These are phyloP conservation scores for Anguilla obscura DNA, from an alignment of 2,797 vertebrate species.

Conservation along the genomic window DNA sequence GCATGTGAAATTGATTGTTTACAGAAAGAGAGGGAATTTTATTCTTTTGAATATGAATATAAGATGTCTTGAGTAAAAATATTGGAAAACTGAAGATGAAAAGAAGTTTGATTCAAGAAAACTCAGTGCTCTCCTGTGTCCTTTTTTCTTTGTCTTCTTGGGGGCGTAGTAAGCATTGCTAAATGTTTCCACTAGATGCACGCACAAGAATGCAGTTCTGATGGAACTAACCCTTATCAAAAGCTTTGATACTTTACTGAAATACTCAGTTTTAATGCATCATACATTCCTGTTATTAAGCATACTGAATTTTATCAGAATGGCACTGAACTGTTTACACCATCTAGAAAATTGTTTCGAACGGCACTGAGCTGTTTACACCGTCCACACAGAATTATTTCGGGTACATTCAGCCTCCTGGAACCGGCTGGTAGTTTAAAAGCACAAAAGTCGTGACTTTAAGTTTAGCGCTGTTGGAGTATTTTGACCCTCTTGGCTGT, in stretches of 20 bases:
- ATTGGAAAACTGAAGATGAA: not conserved
- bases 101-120: constrained; percentile 1
- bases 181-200: not conserved
- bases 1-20: not conserved
- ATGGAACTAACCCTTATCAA: not conserved
- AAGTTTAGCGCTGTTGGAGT: constrained; percentile 5
- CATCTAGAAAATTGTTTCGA: not conserved
- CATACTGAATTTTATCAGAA: not conserved
- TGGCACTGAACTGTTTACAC: not conserved
- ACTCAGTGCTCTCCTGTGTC: not conserved
- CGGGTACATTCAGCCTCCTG: too few species aligned
- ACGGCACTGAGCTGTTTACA: too few species aligned
- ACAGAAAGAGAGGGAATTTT: not conserved
- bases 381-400: too few species aligned
- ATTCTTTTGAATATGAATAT: not conserved
- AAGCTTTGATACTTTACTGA: not conserved
- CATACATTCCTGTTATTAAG: not conserved
- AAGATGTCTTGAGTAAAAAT: not conserved
- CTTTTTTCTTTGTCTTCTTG: not conserved
- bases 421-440: too few species aligned
- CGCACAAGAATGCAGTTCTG: not conserved
- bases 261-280: not conserved
- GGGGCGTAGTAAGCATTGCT: not conserved
- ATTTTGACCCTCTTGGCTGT: constrained; percentile 31
- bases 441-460: not conserved